These are phyloP conservation scores for Lamprologus callipterus DNA, from an alignment of 2,113 vertebrate species.

Conservation along the genomic window DNA sequence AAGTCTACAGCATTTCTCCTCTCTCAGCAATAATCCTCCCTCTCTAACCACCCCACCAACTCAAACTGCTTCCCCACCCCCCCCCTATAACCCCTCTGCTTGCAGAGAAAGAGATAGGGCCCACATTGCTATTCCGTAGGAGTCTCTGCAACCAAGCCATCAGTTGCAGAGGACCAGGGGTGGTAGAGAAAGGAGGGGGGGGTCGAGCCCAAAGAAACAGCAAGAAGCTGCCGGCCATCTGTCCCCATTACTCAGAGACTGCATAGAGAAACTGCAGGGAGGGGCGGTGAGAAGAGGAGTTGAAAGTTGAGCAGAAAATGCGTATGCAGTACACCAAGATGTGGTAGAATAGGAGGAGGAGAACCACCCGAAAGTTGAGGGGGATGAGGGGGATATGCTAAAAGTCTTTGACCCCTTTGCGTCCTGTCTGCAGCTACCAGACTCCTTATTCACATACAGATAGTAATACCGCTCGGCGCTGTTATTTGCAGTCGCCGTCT, in stretches of 20 bases:
- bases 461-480: not conserved
- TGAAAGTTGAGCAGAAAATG: not conserved
- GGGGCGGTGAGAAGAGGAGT: not conserved
- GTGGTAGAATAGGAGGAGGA: not conserved
- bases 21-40: slow-evolving; percentile 67
- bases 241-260: slow-evolving; percentile 57
- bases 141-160: slow-evolving; percentile 57
- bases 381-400: not conserved
- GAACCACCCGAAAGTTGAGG: not conserved
- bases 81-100: slow-evolving; percentile 28
- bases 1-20: slow-evolving; percentile 49
- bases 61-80: not conserved
- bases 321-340: not conserved
- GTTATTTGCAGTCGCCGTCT: not conserved
- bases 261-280: slow-evolving; percentile 24
- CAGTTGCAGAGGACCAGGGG: slow-evolving; percentile 48
- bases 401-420: not conserved
- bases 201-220: slow-evolving; percentile 47
- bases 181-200: not conserved
- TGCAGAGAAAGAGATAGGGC: slow-evolving; percentile 27
- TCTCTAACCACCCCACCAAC: slow-evolving; percentile 27
- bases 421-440: not conserved
- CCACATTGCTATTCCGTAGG: slow-evolving; percentile 57
- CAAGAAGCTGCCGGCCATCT: slow-evolving; percentile 60
- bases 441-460: not conserved